Base-by-base conservation (phyloP, 2,888 invertebrate genomes). In the Oscheius myriophilus region DNA sequence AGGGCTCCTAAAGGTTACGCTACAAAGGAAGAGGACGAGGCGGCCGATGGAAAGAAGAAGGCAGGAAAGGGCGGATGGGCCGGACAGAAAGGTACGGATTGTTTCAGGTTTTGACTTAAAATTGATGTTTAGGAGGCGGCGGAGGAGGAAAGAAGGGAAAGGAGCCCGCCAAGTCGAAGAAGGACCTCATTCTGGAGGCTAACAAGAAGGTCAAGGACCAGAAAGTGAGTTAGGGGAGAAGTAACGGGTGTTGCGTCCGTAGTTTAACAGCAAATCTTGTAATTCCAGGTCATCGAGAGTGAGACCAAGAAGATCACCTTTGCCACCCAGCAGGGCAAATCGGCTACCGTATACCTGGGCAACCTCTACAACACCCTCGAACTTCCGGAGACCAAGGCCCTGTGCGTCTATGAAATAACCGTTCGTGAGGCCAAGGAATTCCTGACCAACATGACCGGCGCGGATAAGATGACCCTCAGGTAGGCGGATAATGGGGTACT, bases 341-440 rank as follows among this genome's bases (percentile, higher is more conserved):
- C 82, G 62, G 82, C 83, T 0, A 73, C 84, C 39, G 39, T 66
- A 6, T 77, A 73, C 45, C 70, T 85, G 16, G 82, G 80, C 23
- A 78, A 79, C 39, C 72, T 84, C 25, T 70, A 78, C 46, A 69
- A 79, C 11, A 73, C 77, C 16, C 74, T 85, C 26, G 83, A 84
- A 41, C 59, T 84, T 45, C 74, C 77, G 0, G 85, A 86, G 67
- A 79, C 85, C n/a, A 83, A 76, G 65, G 85, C 85, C 7, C 53
- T 78, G 2, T 85, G 85, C 53, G 67, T 72, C 9, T 85, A 71
- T 55, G 84, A 84, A 67, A 69, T 80, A n/a, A 73, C 75, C 9
- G 66, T 78, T 23, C 71, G 80, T 1, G 75, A 76, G 59, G 78
- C 72, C 33, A 75, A 70, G 67, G 69, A 62, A 1, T 69, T 80